Evolutionary conservation across 2,113 vertebrate species (phyloP).

Genomic region (Lagopus leucura): DNA sequence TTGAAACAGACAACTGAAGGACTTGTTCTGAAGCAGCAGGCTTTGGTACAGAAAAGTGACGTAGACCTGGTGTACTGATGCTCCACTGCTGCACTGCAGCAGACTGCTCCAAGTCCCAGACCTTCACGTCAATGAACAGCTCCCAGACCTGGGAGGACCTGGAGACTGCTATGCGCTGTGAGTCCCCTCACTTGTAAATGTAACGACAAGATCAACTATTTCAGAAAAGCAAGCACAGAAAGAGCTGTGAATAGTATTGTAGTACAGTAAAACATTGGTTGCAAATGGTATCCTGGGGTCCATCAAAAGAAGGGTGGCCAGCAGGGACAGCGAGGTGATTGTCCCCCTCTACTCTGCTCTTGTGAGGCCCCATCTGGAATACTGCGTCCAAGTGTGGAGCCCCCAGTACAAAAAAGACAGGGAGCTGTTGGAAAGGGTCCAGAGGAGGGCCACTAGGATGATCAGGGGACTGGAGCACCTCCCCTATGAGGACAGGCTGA

Average conservation of each 20-base stretch:
- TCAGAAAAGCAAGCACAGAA: not conserved
- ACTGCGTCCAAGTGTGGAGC: too few relatives aligned
- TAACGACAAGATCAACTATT: not conserved
- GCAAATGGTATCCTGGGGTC: too few relatives aligned
- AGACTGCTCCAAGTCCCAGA: not conserved
- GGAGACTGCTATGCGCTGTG: fast-evolving
- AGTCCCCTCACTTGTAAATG: not conserved
- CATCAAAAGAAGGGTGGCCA: too few relatives aligned
- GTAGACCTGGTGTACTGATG: fast-evolving
- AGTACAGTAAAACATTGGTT: fast-evolving
- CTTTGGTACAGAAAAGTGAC: fast-evolving
- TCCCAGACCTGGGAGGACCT: not conserved
- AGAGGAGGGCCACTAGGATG: too few relatives aligned
- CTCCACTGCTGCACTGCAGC: not conserved
- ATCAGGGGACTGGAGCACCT: too few relatives aligned
- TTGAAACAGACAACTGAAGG: not conserved
- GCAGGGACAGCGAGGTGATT: too few relatives aligned
- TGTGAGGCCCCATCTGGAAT: too few relatives aligned
- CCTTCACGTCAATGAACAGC: not conserved
- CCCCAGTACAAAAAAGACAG: too few relatives aligned
- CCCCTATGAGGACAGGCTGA: too few relatives aligned
- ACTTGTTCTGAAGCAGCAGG: not conserved
- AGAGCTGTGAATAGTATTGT: not conserved
- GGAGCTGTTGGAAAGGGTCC: too few relatives aligned
- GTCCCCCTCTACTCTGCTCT: too few relatives aligned